Conservation (phyloP, 2,888 invertebrate genomes). For the Celastrina argiolus region DNA sequence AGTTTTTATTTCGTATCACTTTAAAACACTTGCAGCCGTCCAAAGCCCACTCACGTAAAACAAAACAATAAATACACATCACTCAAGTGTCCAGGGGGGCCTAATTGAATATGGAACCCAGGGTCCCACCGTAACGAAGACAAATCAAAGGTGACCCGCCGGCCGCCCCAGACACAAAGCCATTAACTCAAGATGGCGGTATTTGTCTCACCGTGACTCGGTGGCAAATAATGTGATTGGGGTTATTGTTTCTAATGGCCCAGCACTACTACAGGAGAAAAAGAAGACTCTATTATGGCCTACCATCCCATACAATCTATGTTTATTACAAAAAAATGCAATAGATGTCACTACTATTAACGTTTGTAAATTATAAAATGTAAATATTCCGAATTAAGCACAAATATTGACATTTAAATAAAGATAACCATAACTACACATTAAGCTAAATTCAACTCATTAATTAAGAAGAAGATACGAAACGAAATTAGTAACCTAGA, state of each 20-base stretch:
- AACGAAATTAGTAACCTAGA: too few relatives aligned
- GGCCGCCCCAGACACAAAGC: constrained; percentile 58
- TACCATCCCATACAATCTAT: too few relatives aligned
- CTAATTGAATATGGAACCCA: constrained; percentile 36
- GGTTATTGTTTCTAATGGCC: constrained; percentile 10
- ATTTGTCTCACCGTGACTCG: constrained; percentile 62
- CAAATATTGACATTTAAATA: too few relatives aligned
- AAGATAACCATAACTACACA: too few relatives aligned
- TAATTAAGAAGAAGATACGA: too few relatives aligned
- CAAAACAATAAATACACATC: constrained; percentile 16
- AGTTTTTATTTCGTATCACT: too few relatives aligned
- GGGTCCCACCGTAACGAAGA: constrained; percentile 61
- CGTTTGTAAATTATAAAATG: too few relatives aligned
- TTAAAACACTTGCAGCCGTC: neutral
- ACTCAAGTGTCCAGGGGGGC: constrained; percentile 36
- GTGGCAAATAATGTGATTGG: constrained; percentile 39
- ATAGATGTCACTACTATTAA: too few relatives aligned
- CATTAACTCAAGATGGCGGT: constrained; percentile 68
- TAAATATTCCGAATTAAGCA: too few relatives aligned
- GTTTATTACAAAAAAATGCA: too few relatives aligned
- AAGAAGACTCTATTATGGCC: neutral
- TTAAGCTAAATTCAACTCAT: too few relatives aligned
- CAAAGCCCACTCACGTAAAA: neutral
- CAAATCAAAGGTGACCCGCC: constrained; percentile 70
- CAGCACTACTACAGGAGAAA: neutral